Conservation (phyloP, 2,888 invertebrate genomes). For the Noctua pronuba region DNA sequence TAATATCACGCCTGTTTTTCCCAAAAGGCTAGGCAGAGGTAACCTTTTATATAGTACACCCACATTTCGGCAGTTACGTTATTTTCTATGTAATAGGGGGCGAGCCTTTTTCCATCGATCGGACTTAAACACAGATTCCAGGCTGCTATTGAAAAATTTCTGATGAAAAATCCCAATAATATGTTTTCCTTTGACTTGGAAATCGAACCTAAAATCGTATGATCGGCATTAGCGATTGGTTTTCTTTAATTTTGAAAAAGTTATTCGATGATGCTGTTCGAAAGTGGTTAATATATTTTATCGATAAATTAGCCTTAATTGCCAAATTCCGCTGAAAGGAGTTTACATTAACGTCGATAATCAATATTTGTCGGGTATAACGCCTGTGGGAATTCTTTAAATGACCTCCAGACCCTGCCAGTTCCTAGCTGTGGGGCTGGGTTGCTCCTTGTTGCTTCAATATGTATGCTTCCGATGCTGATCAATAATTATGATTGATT, state of each 20-base stretch:
- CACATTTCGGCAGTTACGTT: not conserved
- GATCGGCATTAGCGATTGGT: not conserved
- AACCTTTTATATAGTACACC: not conserved
- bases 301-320: constrained; percentile 25
- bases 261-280: constrained; percentile 1
- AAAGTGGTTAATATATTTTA: constrained; percentile 11
- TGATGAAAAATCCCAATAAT: not conserved
- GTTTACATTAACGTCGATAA: constrained; percentile 25
- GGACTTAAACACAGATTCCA: not conserved
- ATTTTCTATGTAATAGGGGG: not conserved
- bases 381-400: constrained; percentile 14
- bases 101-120: not conserved
- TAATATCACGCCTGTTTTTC: not conserved
- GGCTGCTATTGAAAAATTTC: not conserved
- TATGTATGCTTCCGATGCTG: constrained; percentile 6
- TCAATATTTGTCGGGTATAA: constrained; percentile 10
- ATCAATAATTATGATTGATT: constrained; percentile 34
- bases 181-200: not conserved
- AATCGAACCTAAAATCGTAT: not conserved
- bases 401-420: not conserved
- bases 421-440: not conserved
- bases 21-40: not conserved
- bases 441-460: not conserved
- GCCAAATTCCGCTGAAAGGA: constrained; percentile 24
- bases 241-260: constrained; percentile 9